These are phyloP conservation scores for Drosophila miranda DNA, from an alignment of 1,140 invertebrate genomes.

Conservation along the genomic window DNA sequence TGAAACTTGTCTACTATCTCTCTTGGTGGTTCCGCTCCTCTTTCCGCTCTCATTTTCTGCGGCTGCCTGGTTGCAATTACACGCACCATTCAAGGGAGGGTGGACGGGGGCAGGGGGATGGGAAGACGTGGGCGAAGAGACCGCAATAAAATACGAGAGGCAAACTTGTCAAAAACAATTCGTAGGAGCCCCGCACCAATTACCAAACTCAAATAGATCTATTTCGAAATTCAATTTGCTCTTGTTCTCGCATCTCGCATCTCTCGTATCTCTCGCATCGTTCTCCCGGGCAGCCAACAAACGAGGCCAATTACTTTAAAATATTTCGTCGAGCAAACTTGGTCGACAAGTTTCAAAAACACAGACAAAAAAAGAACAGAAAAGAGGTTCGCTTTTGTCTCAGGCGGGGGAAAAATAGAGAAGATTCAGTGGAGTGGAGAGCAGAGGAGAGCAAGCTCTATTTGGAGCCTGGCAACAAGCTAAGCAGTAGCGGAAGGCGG, in stretches of 20 bases:
- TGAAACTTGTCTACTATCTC: too few species aligned
- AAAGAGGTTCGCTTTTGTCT: slow-evolving; percentile 38
- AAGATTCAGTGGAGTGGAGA: too few species aligned
- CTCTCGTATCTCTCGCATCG: slow-evolving; percentile 12
- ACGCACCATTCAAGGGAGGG: background rate
- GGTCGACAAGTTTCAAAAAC: slow-evolving; percentile 46
- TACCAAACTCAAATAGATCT: slow-evolving; percentile 61
- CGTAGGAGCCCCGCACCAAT: slow-evolving; percentile 54
- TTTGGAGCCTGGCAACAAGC: slow-evolving; percentile 5
- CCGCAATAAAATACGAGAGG: slow-evolving; percentile 33
- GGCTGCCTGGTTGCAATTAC: background rate
- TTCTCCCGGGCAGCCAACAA: slow-evolving; percentile 38
- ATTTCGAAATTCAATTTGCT: slow-evolving; percentile 64
- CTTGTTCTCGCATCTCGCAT: background rate
- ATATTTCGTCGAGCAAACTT: slow-evolving; percentile 62
- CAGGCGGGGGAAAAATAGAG: slow-evolving; percentile 8
- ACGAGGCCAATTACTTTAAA: slow-evolving; percentile 70
- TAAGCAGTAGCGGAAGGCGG: background rate
- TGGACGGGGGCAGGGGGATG: too few species aligned
- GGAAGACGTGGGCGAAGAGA: slow-evolving; percentile 3
- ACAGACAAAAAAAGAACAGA: slow-evolving; percentile 14
- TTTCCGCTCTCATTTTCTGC: too few species aligned
- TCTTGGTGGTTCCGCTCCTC: too few species aligned
- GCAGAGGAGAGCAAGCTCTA: too few species aligned
- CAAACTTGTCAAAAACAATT: slow-evolving; percentile 56